Percentiles rank a stretch among this genome's conserved stretches.
Conservation (phyloP, 1,140 invertebrate species). For the Drosophila nebulosa region DNA sequence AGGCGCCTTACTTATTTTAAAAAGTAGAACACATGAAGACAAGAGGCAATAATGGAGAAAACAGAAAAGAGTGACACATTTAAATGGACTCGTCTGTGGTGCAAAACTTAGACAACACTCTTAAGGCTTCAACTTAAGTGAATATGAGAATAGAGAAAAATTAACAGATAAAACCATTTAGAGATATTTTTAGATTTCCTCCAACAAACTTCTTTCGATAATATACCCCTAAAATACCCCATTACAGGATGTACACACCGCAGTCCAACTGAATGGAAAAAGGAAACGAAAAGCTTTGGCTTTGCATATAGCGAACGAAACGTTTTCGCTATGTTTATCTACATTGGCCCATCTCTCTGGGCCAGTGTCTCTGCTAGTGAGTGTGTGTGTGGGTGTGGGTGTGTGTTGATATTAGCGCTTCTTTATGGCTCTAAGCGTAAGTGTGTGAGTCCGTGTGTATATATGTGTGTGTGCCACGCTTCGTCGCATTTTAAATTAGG, state of each 20-base stretch:
- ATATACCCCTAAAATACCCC: not conserved
- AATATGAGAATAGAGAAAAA: too few relatives aligned
- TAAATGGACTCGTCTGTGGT: too few relatives aligned
- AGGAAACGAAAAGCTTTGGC: slow-evolving; percentile 27
- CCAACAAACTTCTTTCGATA: not conserved
- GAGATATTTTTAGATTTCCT: too few relatives aligned
- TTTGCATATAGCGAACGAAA: slow-evolving; percentile 69
- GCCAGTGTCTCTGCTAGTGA: not conserved
- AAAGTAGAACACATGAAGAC: too few relatives aligned
- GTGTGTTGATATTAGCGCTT: slow-evolving; percentile 60
- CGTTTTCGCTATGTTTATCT: slow-evolving; percentile 70
- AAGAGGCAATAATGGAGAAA: too few relatives aligned
- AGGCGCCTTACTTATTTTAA: too few relatives aligned
- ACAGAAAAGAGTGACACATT: too few relatives aligned
- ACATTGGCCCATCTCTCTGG: slow-evolving; percentile 60
- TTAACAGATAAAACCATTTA: too few relatives aligned
- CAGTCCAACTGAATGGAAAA: slow-evolving; percentile 9
- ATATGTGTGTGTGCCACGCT: slow-evolving; percentile 52
- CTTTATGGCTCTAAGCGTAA: slow-evolving; percentile 42
- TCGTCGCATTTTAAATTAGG: slow-evolving; percentile 79
- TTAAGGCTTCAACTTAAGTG: too few relatives aligned
- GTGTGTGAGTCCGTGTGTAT: slow-evolving; percentile 17
- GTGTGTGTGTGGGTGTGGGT: slow-evolving; percentile 4
- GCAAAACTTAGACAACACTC: too few relatives aligned
- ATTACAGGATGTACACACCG: not conserved